Conservation (phyloP, 1,140 invertebrate species). For the Heliothis virescens region DNA sequence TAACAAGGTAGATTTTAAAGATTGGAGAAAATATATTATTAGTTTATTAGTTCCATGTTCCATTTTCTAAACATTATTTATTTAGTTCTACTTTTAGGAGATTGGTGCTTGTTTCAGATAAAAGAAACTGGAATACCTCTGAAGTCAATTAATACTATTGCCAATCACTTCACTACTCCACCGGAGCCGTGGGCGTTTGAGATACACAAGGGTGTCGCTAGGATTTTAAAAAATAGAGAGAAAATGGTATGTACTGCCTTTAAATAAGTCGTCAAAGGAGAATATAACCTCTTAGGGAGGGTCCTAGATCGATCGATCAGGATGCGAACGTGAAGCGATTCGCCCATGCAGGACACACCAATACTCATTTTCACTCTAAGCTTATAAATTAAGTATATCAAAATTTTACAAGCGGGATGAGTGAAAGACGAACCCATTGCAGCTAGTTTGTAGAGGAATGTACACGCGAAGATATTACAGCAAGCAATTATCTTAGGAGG, state of each 20-base stretch:
- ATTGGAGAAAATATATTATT: neutral
- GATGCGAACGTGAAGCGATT: too few relatives aligned
- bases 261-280: neutral
- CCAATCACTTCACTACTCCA: slow-evolving; percentile 88
- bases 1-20: slow-evolving; percentile 61
- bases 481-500: too few relatives aligned
- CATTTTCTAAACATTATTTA: neutral
- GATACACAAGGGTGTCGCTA: slow-evolving; percentile 88
- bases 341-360: too few relatives aligned
- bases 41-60: neutral
- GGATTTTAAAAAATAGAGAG: slow-evolving; percentile 88
- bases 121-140: slow-evolving; percentile 90
- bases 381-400: too few relatives aligned
- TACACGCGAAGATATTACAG: too few relatives aligned
- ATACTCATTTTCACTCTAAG: too few relatives aligned
- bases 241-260: slow-evolving; percentile 86
- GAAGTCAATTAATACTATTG: slow-evolving; percentile 89
- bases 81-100: neutral
- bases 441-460: too few relatives aligned
- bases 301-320: too few relatives aligned
- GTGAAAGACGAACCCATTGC: too few relatives aligned
- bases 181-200: slow-evolving; percentile 88
- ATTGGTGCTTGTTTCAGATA: slow-evolving; percentile 62
- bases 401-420: too few relatives aligned
- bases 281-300: too few relatives aligned